These are phyloP conservation scores for Eupristina koningsbergeri DNA, from an alignment of 1,140 invertebrate species.

Conservation along the genomic window DNA sequence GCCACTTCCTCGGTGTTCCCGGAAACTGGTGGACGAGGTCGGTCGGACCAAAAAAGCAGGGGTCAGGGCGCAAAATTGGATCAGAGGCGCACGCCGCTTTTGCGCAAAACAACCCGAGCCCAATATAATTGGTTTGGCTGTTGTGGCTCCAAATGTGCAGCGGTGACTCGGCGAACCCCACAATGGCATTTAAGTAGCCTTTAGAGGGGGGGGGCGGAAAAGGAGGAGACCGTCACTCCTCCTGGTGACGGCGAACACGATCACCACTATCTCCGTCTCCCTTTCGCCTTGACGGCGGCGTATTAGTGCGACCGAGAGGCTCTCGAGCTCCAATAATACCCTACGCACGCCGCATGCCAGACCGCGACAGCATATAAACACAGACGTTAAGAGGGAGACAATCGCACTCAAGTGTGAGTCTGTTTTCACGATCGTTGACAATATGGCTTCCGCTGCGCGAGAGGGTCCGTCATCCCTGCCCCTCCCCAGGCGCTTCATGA, in stretches of 20 bases:
- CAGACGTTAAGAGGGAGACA: not conserved
- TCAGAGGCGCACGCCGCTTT: not conserved
- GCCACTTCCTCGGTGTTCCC: no score
- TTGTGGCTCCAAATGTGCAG: not conserved
- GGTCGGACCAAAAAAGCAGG: no score
- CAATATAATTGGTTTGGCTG: not conserved
- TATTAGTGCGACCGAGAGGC: not conserved
- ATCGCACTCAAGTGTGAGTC: not conserved
- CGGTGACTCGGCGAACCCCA: not conserved
- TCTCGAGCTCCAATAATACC: not conserved
- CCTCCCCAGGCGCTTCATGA: no score
- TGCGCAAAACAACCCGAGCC: not conserved
- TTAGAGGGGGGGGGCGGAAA: not conserved
- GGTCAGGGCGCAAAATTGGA: not conserved
- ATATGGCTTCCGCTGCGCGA: slow-evolving; percentile 6
- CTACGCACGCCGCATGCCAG: not conserved
- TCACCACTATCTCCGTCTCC: not conserved
- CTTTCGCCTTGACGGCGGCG: not conserved
- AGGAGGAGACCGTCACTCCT: slow-evolving; percentile 30
- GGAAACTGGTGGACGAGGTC: no score
- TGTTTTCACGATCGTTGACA: slow-evolving; percentile 14
- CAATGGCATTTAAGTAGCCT: not conserved
- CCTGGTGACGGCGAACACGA: slow-evolving; percentile 15
- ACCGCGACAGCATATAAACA: not conserved
- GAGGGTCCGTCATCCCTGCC: not conserved